phyloP scores from a whole-genome alignment of 2,797 vertebrate species.

The Silurus lanzhouensis region DNA sequence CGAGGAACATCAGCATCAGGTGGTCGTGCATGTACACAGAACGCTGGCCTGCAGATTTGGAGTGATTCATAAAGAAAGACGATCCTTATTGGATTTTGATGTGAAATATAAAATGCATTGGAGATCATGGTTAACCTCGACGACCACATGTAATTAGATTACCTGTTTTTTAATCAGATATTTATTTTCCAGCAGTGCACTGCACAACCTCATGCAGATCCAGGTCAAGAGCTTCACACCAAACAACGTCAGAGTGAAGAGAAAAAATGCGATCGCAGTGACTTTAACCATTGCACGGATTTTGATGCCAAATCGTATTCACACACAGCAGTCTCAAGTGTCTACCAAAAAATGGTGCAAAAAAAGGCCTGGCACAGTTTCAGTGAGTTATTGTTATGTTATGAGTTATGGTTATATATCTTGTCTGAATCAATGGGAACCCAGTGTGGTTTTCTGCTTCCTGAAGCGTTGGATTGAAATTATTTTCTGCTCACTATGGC shows the following conservation, averaged over 20 bases:
- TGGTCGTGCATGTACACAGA: background rate
- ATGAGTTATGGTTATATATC: too few species aligned
- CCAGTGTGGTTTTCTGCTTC: background rate
- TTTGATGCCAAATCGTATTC: background rate
- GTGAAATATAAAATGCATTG: background rate
- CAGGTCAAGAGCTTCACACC: background rate
- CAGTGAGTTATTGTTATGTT: background rate
- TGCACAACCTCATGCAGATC: background rate
- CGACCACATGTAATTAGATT: too few species aligned
- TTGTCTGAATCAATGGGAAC: background rate
- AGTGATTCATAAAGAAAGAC: background rate
- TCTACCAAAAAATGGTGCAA: background rate
- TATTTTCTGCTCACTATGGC: background rate
- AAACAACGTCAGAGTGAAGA: background rate
- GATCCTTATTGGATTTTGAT: background rate
- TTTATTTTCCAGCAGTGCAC: background rate
- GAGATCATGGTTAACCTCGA: background rate
- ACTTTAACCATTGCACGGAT: background rate
- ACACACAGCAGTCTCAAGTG: background rate
- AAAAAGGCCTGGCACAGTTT: background rate
- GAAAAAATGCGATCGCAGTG: background rate
- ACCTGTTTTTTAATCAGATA: too few species aligned
- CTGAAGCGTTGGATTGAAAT: too few species aligned
- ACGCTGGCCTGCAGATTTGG: background rate
- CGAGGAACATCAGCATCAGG: conserved; percentile 41